A percentile compares a stretch with the other conserved stretches of the same genome.
These are phyloP conservation scores for Otus sunia DNA, from an alignment of 2,113 vertebrate species.

Conservation along the genomic window DNA sequence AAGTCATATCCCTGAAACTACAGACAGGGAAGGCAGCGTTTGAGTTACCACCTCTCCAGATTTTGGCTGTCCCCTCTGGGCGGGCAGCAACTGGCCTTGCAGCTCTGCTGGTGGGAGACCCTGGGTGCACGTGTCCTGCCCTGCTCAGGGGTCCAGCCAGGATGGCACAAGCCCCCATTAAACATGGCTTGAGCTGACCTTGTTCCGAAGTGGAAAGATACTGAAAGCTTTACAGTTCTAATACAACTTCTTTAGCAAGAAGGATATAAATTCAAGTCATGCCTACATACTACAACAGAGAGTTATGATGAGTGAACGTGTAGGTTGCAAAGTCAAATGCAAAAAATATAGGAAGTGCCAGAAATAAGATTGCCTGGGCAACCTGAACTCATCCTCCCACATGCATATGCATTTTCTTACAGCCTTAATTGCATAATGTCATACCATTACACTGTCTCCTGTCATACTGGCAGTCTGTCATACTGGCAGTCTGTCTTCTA, in stretches of 20 bases:
- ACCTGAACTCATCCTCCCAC: slow-evolving; percentile 26
- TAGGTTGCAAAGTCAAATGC: slow-evolving; percentile 27
- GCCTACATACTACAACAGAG: neutral
- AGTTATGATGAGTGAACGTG: neutral
- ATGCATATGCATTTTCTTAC: slow-evolving; percentile 12
- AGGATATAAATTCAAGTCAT: neutral
- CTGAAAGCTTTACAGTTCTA: neutral
- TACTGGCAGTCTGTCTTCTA: neutral
- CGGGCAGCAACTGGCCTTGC: fast-evolving
- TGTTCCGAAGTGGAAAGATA: neutral
- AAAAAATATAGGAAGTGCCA: slow-evolving; percentile 34
- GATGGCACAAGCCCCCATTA: neutral
- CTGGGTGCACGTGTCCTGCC: neutral
- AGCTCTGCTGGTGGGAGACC: neutral
- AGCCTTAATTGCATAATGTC: neutral
- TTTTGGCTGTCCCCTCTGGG: neutral
- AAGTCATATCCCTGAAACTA: neutral
- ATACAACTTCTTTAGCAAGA: neutral
- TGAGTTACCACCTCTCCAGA: neutral
- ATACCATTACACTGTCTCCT: neutral
- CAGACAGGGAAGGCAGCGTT: neutral
- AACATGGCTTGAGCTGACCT: neutral
- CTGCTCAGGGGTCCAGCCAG: neutral
- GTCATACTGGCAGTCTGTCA: neutral
- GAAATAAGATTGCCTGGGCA: slow-evolving; percentile 57